Conservation (phyloP, 2,888 invertebrate genomes). For the Liposcelis brunnea region DNA sequence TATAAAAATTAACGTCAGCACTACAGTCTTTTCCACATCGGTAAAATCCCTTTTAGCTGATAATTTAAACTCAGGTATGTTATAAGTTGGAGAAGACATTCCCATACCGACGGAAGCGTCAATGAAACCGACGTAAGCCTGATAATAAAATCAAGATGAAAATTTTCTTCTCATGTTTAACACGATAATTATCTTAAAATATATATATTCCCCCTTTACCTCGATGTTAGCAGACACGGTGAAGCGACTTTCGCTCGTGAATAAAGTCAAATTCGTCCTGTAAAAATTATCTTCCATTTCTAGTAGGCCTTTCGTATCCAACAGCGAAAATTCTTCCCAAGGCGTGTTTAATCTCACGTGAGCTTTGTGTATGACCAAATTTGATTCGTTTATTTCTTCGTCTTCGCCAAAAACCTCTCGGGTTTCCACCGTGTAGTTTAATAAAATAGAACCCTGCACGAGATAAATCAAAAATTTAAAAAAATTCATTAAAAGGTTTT, state of each 20-base stretch:
- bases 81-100: slow-evolving; percentile 42
- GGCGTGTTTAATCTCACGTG: slow-evolving; percentile 36
- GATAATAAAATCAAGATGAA: slow-evolving; percentile 13
- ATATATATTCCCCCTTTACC: no score
- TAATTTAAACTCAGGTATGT: slow-evolving; percentile 44
- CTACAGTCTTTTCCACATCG: slow-evolving; percentile 41
- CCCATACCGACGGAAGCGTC: slow-evolving; percentile 42
- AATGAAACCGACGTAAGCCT: slow-evolving; percentile 45
- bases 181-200: no score
- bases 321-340: slow-evolving; percentile 29
- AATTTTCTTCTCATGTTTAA: no score
- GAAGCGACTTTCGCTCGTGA: slow-evolving; percentile 31
- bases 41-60: slow-evolving; percentile 52
- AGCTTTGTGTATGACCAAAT: slow-evolving; percentile 28
- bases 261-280: slow-evolving; percentile 31
- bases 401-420: slow-evolving; percentile 21
- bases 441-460: slow-evolving; percentile 29
- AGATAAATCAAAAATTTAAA: slow-evolving; percentile 17
- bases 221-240: slow-evolving; percentile 27
- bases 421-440: slow-evolving; percentile 26
- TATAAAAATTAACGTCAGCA: slow-evolving; percentile 33
- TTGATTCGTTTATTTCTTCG: slow-evolving; percentile 24
- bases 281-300: slow-evolving; percentile 33
- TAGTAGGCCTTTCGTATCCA: slow-evolving; percentile 29
- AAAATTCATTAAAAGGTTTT: no score